Evolutionary conservation across 2,888 invertebrate species (phyloP), one percentile per base, ranked within the genome.

Genomic region (Drosophila ezoana): DNA sequence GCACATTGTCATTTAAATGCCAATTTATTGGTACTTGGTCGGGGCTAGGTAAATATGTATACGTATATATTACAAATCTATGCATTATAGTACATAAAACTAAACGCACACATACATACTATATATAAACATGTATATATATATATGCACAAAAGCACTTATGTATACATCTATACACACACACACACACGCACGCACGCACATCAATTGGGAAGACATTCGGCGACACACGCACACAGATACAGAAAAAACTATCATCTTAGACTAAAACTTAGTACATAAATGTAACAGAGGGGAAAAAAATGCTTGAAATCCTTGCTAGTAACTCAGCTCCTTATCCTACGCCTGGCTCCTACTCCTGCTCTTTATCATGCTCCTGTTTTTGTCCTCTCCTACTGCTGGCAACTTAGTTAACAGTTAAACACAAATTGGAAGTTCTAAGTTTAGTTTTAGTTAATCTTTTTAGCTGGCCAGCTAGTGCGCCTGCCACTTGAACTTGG

Each of bases 401-500:
- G 76, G 67, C 75, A 64, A 76, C 62, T 67, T 75, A 77, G 77
- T 69, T 76, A 77, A 76, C 77, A 76, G 44, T 71, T 65, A 68
- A 80, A 86, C 81, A 77, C 61, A 83, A 78, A 73, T 68, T 86
- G 82, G 82, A 82, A 82, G 82, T 82, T 82, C 71, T 87, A 81
- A 64, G 79, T 79, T 72, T 70, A 71, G 65, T 64, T 62, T 61
- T 76, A 79, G 79, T 68, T 61, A 54, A 52, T 64, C n/a, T n/a
- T 38, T 28, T 13, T 40, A 8, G 51, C 48, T 28, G 33, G 44
- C 71, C 6, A 69, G 90, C 90, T 91, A 91, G 92, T 94, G 94
- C 71, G 96, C 97, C 93, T 98, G 98, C 98, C 98, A 98, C 93
- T 97, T 97, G 93, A 98, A 98, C 93, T 97, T 97, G 79, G 95